A percentile compares a stretch with the other conserved stretches of the same genome.
Conservation (phyloP, 2,888 invertebrate species). For the Disparrhopalites patrizii region DNA sequence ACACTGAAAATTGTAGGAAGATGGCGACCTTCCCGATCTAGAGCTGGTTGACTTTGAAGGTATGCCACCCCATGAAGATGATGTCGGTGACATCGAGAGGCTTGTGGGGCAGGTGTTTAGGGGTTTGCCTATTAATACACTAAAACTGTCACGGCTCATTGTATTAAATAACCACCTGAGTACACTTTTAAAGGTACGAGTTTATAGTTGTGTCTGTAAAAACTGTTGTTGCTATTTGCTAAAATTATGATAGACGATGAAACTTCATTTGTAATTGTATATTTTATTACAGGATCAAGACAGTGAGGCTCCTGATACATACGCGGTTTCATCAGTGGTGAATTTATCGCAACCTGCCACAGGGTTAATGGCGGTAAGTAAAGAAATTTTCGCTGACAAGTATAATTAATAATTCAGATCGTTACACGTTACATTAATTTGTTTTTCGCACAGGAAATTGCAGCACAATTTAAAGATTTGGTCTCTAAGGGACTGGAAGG, state of each 20-base stretch:
- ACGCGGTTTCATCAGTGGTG: slow-evolving; percentile 21
- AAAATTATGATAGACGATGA: too few relatives aligned
- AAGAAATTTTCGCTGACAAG: background rate
- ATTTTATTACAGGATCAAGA: slow-evolving; percentile 29
- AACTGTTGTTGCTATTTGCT: too few relatives aligned
- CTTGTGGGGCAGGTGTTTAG: slow-evolving; percentile 18
- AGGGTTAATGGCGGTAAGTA: background rate
- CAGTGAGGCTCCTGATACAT: slow-evolving; percentile 30
- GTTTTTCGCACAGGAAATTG: slow-evolving; percentile 7
- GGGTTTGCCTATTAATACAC: slow-evolving; percentile 19
- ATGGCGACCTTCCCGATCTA: background rate
- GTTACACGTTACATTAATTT: background rate
- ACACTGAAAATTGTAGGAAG: slow-evolving; percentile 7
- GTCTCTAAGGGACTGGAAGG: background rate
- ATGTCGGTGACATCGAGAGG: slow-evolving; percentile 9
- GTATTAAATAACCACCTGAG: slow-evolving; percentile 13
- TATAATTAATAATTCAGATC: background rate
- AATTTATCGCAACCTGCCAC: slow-evolving; percentile 22
- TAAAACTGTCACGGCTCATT: slow-evolving; percentile 3
- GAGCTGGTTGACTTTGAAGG: slow-evolving; percentile 22
- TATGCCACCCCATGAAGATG: slow-evolving; percentile 15
- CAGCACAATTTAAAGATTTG: slow-evolving; percentile 4
- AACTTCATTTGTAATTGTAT: background rate
- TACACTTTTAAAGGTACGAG: slow-evolving; percentile 19
- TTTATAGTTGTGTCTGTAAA: too few relatives aligned